Evolutionary conservation across 2,113 vertebrate genomes (phyloP), one percentile per base, ranked within the genome.

Genomic region (Neogale vison): DNA sequence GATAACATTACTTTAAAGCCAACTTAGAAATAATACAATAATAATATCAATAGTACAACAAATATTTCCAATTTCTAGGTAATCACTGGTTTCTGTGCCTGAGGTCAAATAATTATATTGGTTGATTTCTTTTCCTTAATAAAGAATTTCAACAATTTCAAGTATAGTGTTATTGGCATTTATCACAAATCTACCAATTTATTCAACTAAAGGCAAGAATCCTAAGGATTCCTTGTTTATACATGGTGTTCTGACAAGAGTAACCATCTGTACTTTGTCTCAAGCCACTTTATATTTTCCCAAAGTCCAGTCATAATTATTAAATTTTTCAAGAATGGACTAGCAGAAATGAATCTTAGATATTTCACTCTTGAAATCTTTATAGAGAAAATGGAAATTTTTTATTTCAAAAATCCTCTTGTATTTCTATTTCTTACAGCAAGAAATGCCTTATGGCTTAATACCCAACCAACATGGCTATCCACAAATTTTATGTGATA

Each of bases 361-460:
- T 92, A 71, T 79, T 36, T 55, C 81, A 72, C 7, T 11, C 47
- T 81, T 69, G 29, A 95, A 80, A 72, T 93, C 6, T 96, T 36
- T 57, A 93, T 7, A 88, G 4, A 86, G 47, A 92, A 17, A 14
- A 86, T 47, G 13, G 1, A 90, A 26, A 50, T 26, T 88, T 93
- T 94, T 93, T 4, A 95, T 88, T 96, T 97, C 29, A 69, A 95
- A 96, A 90, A 76, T 67, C 65, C 4, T 72, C 31, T 79, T 39
- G n/a, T 1, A 85, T 71, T 87, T 96, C 7, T n/a, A 92, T 84
- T 96, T 74, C 45, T 9, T 94, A 84, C 3, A 90, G 26, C 26
- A 95, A 88, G 69, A 74, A 21, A 52, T 69, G n/a, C 47, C 76
- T 83, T 96, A 42, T 77, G 50, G 34, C 10, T 92, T 97, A 72